Percentiles rank a stretch among this genome's conserved stretches.
phyloP scores from a whole-genome alignment of 2,888 invertebrate genomes.

The Dryocosmus kuriphilus region DNA sequence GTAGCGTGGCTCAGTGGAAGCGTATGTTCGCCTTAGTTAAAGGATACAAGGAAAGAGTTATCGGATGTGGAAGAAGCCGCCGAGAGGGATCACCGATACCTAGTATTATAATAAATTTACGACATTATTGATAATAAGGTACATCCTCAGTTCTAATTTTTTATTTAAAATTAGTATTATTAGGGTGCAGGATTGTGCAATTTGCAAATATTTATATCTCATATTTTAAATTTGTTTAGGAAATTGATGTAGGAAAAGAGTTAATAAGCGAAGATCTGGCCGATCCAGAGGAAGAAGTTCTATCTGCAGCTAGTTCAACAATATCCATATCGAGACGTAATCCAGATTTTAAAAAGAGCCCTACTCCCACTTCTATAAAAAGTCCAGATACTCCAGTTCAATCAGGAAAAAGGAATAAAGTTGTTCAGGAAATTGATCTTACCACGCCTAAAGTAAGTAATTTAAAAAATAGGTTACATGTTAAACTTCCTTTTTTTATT shows the following conservation, averaged over 20 bases:
- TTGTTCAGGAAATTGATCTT: constrained; percentile 60
- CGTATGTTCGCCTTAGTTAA: constrained; percentile 87
- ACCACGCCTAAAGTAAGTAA: constrained; percentile 58
- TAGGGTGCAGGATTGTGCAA: not conserved
- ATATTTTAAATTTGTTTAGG: constrained; percentile 65
- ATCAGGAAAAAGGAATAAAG: not conserved
- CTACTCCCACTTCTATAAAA: constrained; percentile 14
- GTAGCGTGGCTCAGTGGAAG: constrained; percentile 88
- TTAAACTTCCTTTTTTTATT: not conserved
- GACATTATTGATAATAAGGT: constrained; percentile 83
- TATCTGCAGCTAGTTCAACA: constrained; percentile 66
- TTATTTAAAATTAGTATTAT: not conserved
- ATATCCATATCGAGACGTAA: constrained; percentile 65
- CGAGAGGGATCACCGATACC: constrained; percentile 87
- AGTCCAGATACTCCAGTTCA: constrained; percentile 8
- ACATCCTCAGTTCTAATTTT: constrained; percentile 21
- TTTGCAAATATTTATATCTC: not conserved
- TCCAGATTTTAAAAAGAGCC: constrained; percentile 57
- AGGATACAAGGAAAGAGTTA: constrained; percentile 82
- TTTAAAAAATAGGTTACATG: not conserved
- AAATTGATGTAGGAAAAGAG: constrained; percentile 82
- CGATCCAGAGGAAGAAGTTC: constrained; percentile 65
- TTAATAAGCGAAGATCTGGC: constrained; percentile 83
- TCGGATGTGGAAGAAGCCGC: constrained; percentile 72
- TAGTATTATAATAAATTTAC: constrained; percentile 86